A percentile compares a stretch with the other conserved stretches of the same genome.
phyloP scores from a whole-genome alignment of 2,113 vertebrate species.

The Lonchura striata region DNA sequence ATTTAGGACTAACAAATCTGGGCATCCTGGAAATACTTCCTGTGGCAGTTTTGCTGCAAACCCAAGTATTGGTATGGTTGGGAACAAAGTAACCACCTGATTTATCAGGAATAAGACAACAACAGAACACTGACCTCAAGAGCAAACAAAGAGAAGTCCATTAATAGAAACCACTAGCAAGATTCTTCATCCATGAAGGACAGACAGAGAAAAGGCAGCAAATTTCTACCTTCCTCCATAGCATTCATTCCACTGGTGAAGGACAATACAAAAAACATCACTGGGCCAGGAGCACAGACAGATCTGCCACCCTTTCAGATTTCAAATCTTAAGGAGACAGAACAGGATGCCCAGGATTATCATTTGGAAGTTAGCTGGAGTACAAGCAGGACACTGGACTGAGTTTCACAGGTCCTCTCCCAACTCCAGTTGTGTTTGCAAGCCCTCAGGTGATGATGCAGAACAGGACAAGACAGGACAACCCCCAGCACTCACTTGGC shows the following conservation, averaged over 20 bases:
- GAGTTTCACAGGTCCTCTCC: not conserved
- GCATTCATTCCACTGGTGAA: not conserved
- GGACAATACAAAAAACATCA: not conserved
- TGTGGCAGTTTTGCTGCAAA: not conserved
- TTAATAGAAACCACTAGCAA: not conserved
- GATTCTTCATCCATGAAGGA: not conserved
- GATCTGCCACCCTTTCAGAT: not conserved
- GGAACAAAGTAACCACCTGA: not conserved
- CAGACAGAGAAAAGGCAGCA: not conserved
- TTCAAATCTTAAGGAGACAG: not conserved
- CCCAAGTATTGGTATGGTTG: rapidly evolving
- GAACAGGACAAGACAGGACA: not conserved
- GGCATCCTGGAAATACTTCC: not conserved
- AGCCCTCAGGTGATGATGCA: not conserved
- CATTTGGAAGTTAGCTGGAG: not conserved
- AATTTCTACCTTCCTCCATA: not conserved
- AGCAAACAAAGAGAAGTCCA: not conserved
- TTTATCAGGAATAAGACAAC: not conserved
- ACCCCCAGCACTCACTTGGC: slow-evolving; percentile 82
- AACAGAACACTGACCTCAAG: not conserved
- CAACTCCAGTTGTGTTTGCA: not conserved
- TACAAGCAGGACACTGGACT: not conserved
- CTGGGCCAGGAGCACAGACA: not conserved
- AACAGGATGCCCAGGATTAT: not conserved
- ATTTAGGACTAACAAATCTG: not conserved